Base-by-base conservation (phyloP, 2,797 vertebrate genomes). In the Bradypus variegatus region DNA sequence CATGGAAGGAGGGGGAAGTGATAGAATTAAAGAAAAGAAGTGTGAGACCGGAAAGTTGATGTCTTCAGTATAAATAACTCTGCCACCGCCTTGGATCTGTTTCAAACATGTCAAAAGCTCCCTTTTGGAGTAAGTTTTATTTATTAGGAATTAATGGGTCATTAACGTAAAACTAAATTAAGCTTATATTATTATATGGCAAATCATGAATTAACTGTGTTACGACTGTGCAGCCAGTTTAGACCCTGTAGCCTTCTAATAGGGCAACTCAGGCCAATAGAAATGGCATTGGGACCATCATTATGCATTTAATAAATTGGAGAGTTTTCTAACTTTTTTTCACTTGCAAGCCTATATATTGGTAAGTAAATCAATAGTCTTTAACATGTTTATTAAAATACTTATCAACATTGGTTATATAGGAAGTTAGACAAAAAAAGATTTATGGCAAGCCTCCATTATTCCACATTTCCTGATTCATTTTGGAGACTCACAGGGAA, bases 251-350 rank as follows among this genome's bases (percentile, higher is more conserved):
- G 55, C 12, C 11, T 70, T 10, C 5, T 8, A 3, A 27, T 1
- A 29, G 53, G 29, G 7, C 9, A 33, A 19, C 1, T 8, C 1
- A 10, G 53, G 21, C 15, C n/a, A 31, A 8, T 2, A 31, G 41
- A 50, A 76, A 12, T 50, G 38, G 19, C 4, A 3, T 1, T 7
- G 31, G 55, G 13, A 5, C 9, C 31, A 15, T 36, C 25, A 14
- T 53, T 8, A 36, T 5, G 16, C 85, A 14, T 38, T 48, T 48
- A 48, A 79, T 58, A 15, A 65, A 13, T 19, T 4, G 36, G 36
- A 27, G n/a, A 36, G 15, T 73, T 73, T 79, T 19, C 48, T 38
- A 48, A 78, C n/a, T 15, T 77, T 50, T 64, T 23, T 72, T 48
- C 64, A 27, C 38, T 36, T 77, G 21, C 65, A 76, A 33, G 62